Base-by-base conservation (phyloP, 1,140 invertebrate species). In the Daktulosphaira vitifoliae region DNA sequence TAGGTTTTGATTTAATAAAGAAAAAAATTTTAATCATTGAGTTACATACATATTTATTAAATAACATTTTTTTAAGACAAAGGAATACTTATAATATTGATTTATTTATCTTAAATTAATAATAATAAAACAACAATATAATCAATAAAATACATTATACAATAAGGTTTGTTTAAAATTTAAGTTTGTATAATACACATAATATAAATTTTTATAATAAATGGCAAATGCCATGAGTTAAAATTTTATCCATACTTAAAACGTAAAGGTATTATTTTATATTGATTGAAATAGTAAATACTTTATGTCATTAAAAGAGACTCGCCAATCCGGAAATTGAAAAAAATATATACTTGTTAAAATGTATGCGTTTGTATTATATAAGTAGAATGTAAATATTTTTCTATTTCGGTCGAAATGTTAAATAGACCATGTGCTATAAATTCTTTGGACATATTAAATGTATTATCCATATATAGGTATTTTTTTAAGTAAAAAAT, bases 81-180 rank as follows among this genome's bases (percentile, higher is more conserved):
- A 59, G 23, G 25, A 59, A 59, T 44, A 8, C 25, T 59, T 42
- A 29, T 59, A 62, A 46, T 62, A 46, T 16, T 62, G 54, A 62
- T 62, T 62, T 33, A 44, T 46, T 46, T 46, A 26, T 15, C 54
- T 62, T 44, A 48, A 46, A 39, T 26, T 62, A 62, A 62, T 59
- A 44, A 33, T 62, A n/a, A n/a, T n/a, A n/a, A 62, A 62, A 62
- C 54, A 62, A 62, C 54, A 62, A 62, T 62, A 33, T 62, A 62
- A 25, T 46, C 39, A 29, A 62, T 20, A 62, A 59, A 62, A 62
- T 62, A 62, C 54, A 46, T 48, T 33, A 48, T 62, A 48, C 54
- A 62, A 62, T 44, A 39, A 37, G 33, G 33, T 44, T 44, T 39
- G 29, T 29, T 33, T 46, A 46, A 62, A 62, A 44, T 62, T 62